These are phyloP conservation scores for Murina feae DNA, from an alignment of 2,113 vertebrate species.

Conservation along the genomic window DNA sequence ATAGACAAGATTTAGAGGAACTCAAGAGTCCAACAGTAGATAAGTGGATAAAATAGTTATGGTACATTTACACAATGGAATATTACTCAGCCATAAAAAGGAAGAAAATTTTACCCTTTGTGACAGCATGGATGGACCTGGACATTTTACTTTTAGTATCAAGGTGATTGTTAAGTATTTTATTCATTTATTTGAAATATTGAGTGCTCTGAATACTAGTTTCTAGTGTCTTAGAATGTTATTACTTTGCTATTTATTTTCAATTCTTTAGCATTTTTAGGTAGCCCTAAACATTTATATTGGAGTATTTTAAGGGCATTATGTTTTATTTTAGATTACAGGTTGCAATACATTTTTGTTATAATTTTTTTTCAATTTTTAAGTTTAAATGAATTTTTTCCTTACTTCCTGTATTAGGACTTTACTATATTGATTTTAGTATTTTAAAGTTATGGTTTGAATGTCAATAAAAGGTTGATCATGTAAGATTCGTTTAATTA, in stretches of 20 bases:
- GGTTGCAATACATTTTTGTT: background rate
- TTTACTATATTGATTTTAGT: background rate
- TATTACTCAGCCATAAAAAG: background rate
- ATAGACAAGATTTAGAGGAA: background rate
- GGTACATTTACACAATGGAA: background rate
- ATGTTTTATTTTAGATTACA: background rate
- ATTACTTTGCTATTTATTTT: constrained; percentile 35
- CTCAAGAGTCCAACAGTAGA: background rate
- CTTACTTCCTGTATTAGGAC: background rate
- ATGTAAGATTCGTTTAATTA: background rate
- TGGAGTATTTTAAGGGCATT: background rate
- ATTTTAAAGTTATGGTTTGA: background rate
- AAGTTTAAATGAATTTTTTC: constrained; percentile 32
- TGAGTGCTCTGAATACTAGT: constrained; percentile 1
- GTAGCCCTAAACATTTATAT: background rate
- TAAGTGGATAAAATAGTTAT: background rate
- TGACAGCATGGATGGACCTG: background rate
- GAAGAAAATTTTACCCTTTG: background rate
- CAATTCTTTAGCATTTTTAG: constrained; percentile 21
- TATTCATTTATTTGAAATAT: constrained; percentile 22
- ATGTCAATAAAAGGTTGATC: background rate
- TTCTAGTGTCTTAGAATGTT: constrained; percentile 15
- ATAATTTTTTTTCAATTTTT: background rate
- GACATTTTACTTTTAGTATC: constrained; percentile 29
- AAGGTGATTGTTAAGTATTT: constrained; percentile 41